A percentile compares a stretch with the other conserved stretches of the same genome.
These are phyloP conservation scores for Anolis apletophallus DNA, from an alignment of 2,797 vertebrate genomes.

Conservation along the genomic window DNA sequence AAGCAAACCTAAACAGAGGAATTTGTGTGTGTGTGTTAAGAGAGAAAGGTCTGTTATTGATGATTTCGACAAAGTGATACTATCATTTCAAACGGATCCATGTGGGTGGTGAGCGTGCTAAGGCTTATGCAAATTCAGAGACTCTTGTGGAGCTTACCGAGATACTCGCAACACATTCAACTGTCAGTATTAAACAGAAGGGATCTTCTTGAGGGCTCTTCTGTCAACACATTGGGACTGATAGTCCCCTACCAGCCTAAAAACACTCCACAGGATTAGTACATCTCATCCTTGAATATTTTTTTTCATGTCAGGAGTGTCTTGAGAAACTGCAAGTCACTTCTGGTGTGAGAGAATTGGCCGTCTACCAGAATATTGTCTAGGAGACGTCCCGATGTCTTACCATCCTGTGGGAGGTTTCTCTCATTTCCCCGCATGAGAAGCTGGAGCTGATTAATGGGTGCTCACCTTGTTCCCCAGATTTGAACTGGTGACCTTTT, in stretches of 20 bases:
- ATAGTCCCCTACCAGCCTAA: neutral
- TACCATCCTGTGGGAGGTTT: too few species aligned
- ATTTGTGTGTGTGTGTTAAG: slow-evolving; percentile 45
- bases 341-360: too few species aligned
- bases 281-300: neutral
- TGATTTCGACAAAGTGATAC: slow-evolving; percentile 60
- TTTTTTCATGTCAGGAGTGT: too few species aligned
- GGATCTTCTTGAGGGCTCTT: slow-evolving; percentile 48
- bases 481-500: too few species aligned
- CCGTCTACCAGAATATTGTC: too few species aligned
- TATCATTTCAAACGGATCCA: slow-evolving; percentile 60
- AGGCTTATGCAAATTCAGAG: slow-evolving; percentile 53
- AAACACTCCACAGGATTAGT: neutral
- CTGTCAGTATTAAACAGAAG: slow-evolving; percentile 52
- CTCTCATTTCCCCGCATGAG: too few species aligned
- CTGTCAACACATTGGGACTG: slow-evolving; percentile 54
- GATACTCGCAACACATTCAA: slow-evolving; percentile 50
- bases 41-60: slow-evolving; percentile 55
- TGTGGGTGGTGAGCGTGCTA: slow-evolving; percentile 55
- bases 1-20: slow-evolving; percentile 31
- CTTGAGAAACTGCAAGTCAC: too few species aligned
- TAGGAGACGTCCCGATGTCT: too few species aligned
- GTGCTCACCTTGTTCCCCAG: too few species aligned
- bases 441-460: too few species aligned
- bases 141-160: slow-evolving; percentile 55